Evolutionary conservation across 1,140 invertebrate species (phyloP).

Genomic region (Papilio xuthus): DNA sequence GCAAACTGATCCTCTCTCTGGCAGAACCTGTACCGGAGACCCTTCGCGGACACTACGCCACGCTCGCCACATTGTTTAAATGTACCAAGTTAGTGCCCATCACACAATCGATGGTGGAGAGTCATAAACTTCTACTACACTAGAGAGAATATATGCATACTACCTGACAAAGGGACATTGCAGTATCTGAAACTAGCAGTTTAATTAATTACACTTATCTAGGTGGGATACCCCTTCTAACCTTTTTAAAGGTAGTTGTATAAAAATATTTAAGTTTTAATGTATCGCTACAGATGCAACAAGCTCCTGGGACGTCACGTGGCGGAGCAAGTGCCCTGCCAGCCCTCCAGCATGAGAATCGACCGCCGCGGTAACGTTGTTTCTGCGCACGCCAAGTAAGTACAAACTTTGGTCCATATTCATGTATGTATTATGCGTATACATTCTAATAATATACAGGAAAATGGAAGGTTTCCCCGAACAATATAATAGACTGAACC

Average conservation of each 20-base stretch:
- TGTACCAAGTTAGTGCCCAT: conserved; percentile 82
- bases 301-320: conserved; percentile 83
- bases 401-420: not conserved
- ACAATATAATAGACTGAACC: no score
- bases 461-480: not conserved
- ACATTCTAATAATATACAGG: no score
- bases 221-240: no score
- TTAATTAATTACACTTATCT: no score
- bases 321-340: conserved; percentile 85
- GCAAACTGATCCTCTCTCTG: conserved; percentile 89
- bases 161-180: no score
- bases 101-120: not conserved
- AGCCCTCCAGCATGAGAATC: conserved; percentile 86
- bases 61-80: conserved; percentile 88
- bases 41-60: conserved; percentile 88
- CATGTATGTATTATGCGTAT: not conserved
- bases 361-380: conserved; percentile 86
- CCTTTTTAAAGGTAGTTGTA: no score
- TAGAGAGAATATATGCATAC: no score
- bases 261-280: not conserved
- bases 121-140: no score
- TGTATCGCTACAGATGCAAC: conserved; percentile 68
- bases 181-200: no score
- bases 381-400: conserved; percentile 85
- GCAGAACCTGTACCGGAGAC: conserved; percentile 87